These are phyloP conservation scores for Microcebus tavaratra DNA, from an alignment of 2,113 vertebrate genomes.

Conservation along the genomic window DNA sequence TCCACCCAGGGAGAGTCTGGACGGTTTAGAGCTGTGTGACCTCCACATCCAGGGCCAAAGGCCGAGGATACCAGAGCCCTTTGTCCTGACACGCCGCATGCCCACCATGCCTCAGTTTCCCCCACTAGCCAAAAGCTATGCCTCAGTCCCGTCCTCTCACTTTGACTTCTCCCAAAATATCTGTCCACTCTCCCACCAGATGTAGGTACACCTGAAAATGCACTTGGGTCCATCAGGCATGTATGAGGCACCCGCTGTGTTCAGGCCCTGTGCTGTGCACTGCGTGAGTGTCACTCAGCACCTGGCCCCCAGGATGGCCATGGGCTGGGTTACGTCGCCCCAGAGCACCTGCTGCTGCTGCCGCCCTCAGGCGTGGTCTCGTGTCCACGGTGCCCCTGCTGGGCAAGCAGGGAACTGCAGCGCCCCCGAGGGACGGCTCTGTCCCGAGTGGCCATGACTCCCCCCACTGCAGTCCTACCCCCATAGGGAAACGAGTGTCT, in stretches of 20 bases:
- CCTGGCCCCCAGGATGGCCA: neutral
- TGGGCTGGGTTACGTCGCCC: fast-evolving
- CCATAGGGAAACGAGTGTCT: neutral
- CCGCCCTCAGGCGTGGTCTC: neutral
- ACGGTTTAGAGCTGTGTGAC: neutral
- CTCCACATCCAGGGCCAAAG: neutral
- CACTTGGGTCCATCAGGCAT: neutral
- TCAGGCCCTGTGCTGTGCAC: neutral
- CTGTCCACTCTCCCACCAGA: neutral
- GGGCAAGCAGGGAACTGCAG: neutral
- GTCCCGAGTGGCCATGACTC: neutral
- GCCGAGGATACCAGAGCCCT: neutral
- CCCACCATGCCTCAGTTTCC: neutral
- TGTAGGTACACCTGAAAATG: neutral
- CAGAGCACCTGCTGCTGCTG: neutral
- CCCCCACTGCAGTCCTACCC: neutral
- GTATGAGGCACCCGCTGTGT: neutral
- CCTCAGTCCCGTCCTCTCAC: neutral
- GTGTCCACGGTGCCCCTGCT: neutral
- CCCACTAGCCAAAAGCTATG: neutral
- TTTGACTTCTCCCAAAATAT: neutral
- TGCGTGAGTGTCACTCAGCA: neutral
- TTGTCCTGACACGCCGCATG: too few relatives aligned
- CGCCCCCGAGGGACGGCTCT: neutral
- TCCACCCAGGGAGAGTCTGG: neutral